phyloP scores from a whole-genome alignment of 2,888 invertebrate species.

The Coremacera marginata region DNA sequence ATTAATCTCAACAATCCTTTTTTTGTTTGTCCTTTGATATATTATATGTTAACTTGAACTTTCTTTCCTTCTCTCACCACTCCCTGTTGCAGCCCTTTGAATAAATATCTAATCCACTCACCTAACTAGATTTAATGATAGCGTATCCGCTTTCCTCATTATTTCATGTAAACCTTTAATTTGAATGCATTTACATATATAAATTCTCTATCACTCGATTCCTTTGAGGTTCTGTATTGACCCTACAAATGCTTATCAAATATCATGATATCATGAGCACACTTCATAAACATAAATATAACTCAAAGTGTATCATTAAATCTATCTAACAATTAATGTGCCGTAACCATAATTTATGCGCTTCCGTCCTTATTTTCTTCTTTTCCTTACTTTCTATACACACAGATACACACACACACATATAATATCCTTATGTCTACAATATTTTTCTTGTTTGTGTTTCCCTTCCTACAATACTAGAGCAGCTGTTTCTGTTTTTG shows the following conservation, averaged over 20 bases:
- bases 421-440: not conserved
- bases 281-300: not conserved
- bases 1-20: too few species aligned
- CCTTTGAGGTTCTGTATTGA: too few species aligned
- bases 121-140: not conserved
- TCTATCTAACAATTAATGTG: not conserved
- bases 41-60: not conserved
- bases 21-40: not conserved
- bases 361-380: too few species aligned
- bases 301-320: too few species aligned
- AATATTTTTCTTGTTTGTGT: not conserved
- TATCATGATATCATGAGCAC: not conserved
- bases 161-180: not conserved
- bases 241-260: not conserved
- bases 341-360: slow-evolving; percentile 4
- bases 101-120: not conserved
- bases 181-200: not conserved
- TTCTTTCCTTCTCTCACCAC: not conserved
- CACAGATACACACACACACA: not conserved
- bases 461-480: not conserved
- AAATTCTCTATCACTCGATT: not conserved
- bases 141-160: not conserved
- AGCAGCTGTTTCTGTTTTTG: slow-evolving; percentile 32
- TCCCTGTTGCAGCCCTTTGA: not conserved
- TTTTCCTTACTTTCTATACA: not conserved